phyloP scores from a whole-genome alignment of 1,140 invertebrate genomes.

The Meloidogyne hapla region DNA sequence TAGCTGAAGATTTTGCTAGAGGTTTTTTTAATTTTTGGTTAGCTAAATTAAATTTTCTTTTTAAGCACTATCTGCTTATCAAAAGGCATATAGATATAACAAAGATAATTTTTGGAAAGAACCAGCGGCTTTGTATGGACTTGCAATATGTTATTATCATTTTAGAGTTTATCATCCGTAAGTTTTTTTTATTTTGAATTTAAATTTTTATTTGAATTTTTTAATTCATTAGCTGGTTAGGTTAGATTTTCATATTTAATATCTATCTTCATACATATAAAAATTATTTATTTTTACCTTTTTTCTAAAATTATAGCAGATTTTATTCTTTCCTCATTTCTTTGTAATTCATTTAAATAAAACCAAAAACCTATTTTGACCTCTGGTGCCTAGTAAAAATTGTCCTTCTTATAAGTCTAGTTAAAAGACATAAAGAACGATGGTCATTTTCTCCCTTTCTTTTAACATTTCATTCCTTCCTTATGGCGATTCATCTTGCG shows the following conservation, averaged over 20 bases:
- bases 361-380: not conserved
- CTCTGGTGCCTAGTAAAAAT: not conserved
- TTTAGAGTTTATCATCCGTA: slow-evolving; percentile 91
- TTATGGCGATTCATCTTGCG: not conserved
- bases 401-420: not conserved
- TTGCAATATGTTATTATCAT: slow-evolving; percentile 90
- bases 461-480: not conserved
- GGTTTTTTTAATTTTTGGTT: slow-evolving; percentile 21
- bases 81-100: slow-evolving; percentile 38
- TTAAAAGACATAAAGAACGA: not conserved
- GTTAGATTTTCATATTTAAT: too few species aligned
- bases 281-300: too few species aligned
- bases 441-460: not conserved
- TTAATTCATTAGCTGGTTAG: too few species aligned
- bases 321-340: too few species aligned
- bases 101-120: slow-evolving; percentile 67
- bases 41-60: not conserved
- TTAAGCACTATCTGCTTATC: slow-evolving; percentile 53
- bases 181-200: slow-evolving; percentile 68
- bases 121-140: slow-evolving; percentile 83
- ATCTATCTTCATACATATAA: too few species aligned
- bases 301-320: too few species aligned
- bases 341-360: too few species aligned
- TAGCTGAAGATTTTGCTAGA: slow-evolving; percentile 50
- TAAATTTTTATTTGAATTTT: not conserved